Evolutionary conservation across 64 coral and sea anemone genomes (phyloP).

Genomic region (Catalaphyllia jardinei): DNA sequence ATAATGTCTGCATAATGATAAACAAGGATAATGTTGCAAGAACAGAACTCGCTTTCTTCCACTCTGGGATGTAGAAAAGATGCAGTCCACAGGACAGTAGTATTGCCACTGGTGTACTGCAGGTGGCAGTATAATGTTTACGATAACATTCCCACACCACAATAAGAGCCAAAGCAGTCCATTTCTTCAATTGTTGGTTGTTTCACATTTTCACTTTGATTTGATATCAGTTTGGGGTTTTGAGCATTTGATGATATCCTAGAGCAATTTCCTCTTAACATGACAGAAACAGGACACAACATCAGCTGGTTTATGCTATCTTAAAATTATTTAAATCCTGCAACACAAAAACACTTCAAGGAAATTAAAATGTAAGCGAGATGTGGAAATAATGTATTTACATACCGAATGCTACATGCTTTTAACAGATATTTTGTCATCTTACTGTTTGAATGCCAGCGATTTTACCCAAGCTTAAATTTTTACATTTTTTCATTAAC

Average conservation of each 20-base stretch:
- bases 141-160: not conserved
- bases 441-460: not conserved
- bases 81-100: not conserved
- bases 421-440: not conserved
- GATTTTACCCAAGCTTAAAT: not conserved
- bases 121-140: not conserved
- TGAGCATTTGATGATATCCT: not conserved
- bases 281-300: not conserved
- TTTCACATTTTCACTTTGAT: not conserved
- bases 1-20: not conserved
- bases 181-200: not conserved
- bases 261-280: not conserved
- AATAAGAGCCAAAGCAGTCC: constrained; percentile 5
- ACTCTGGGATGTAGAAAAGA: not conserved
- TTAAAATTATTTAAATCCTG: not conserved
- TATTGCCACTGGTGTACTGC: not conserved
- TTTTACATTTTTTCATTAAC: not conserved
- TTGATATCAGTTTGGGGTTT: not conserved
- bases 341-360: not conserved
- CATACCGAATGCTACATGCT: not conserved
- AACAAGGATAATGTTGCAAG: not conserved
- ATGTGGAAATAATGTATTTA: not conserved
- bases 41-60: not conserved
- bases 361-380: not conserved
- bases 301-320: not conserved